These are phyloP conservation scores for Strix aluco DNA, from an alignment of 2,113 vertebrate genomes.

Conservation along the genomic window DNA sequence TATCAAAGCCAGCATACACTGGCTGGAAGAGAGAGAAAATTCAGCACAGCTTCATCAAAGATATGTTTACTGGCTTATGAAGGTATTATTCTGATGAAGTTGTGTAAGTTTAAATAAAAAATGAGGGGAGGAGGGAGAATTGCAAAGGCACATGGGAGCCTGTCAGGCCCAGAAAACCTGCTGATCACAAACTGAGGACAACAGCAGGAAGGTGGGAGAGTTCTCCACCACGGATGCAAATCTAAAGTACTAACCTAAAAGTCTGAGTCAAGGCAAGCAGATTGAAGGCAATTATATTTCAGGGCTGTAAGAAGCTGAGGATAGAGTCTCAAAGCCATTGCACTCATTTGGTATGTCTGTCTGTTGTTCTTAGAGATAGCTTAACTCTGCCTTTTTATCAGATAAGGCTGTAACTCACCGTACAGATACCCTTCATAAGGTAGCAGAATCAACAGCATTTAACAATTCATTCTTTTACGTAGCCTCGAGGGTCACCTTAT, in stretches of 20 bases:
- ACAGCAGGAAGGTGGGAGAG: conserved; percentile 1
- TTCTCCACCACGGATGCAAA: not conserved
- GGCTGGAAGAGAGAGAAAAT: not conserved
- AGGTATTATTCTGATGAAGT: not conserved
- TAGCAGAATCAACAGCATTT: not conserved
- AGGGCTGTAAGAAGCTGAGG: not conserved
- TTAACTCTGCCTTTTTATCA: not conserved
- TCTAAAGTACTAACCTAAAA: not conserved
- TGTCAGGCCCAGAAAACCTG: not conserved
- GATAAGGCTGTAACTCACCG: not conserved
- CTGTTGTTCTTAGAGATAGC: not conserved
- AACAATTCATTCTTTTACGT: not conserved
- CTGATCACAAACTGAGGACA: not conserved
- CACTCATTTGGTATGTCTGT: not conserved
- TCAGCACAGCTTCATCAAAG: not conserved
- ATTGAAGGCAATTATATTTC: conserved; percentile 9
- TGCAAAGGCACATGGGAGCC: not conserved
- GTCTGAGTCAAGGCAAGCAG: not conserved
- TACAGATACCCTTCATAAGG: not conserved
- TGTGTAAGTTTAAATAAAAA: not conserved
- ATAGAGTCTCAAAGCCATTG: not conserved
- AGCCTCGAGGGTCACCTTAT: not conserved
- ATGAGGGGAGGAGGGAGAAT: not conserved
- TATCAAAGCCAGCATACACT: not conserved
- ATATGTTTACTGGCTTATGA: not conserved